Base-by-base conservation (phyloP, 1,140 invertebrate species). In the Ostrea edulis region DNA sequence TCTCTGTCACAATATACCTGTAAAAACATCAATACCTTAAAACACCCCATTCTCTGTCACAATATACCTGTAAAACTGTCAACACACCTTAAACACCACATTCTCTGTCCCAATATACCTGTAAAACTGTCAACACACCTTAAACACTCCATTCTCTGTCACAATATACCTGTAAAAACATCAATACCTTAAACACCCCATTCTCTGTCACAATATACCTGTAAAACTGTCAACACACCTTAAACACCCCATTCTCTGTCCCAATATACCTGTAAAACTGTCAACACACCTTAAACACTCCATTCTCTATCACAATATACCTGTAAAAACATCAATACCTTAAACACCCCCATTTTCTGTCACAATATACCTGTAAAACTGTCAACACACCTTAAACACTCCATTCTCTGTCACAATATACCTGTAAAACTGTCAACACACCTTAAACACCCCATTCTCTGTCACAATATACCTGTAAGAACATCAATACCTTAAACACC, bases 41-140 rank as follows among this genome's bases (percentile, higher is more conserved):
- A 89, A 44, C n/a, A 89, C 52, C 0, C 89, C 89, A 77, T 87
- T 87, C 25, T 87, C 89, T 87, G 89, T 89, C 22, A 86, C 89
- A 7, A 89, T 35, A 84, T 89, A 89, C 29, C 89, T 89, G 71
- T 68, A 35, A 51, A 20, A 17, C 1, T 3, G 7, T 65, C 22
- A 22, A 65, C 14, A 65, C 7, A 89, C 86, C 55, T 86, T 85
- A 51, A 89, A 89, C 55, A 89, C 52, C 0, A 86, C 89, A 77
- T 87, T 87, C 25, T 87, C 89, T 87, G 89, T 89, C 22, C 89
- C 89, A 7, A 89, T 35, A 84, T 89, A 89, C 29, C 89, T 89
- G 71, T 68, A 35, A 51, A 20, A 17, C 1, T 3, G 7, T 65
- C 22, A 22, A 65, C 14, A 65, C 7, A 89, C 86, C 55, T 86